Evolutionary conservation across 1,140 invertebrate species (phyloP).

Genomic region (Drosophila leontia): DNA sequence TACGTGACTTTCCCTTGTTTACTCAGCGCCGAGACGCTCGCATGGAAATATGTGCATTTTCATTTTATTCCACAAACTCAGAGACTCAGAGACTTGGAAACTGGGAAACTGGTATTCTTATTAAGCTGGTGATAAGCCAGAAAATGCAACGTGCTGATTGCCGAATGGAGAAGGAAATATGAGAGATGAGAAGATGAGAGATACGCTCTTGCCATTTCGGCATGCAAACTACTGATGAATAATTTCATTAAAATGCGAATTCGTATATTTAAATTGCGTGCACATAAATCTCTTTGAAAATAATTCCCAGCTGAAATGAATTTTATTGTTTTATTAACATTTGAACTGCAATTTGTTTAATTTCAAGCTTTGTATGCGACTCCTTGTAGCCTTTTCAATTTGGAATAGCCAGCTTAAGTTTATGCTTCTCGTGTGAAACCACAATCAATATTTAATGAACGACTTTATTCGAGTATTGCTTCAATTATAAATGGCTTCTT

Average conservation of each 20-base stretch:
- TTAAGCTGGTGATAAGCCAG: conserved; percentile 15
- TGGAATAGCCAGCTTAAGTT: neutral
- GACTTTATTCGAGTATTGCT: neutral
- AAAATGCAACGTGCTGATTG: conserved; percentile 39
- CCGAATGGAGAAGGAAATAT: neutral
- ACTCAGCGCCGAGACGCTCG: neutral
- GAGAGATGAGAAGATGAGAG: conserved; percentile 9
- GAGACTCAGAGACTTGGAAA: neutral
- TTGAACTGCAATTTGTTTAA: neutral
- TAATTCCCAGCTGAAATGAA: conserved; percentile 4
- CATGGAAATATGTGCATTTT: conserved; percentile 25
- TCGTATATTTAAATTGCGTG: neutral
- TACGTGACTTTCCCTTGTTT: conserved; percentile 50
- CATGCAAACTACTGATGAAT: conserved; percentile 16
- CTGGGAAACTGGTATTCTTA: conserved; percentile 10
- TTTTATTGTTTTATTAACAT: conserved; percentile 7
- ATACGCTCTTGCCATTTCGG: neutral
- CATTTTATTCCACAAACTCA: conserved; percentile 1
- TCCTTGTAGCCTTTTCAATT: neutral
- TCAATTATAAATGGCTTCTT: conserved; percentile 5
- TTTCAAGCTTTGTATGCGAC: neutral
- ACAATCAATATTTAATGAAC: neutral
- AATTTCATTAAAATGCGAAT: conserved; percentile 11
- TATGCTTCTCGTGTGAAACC: neutral
- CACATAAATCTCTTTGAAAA: neutral